Evolutionary conservation across 2,888 invertebrate species (phyloP).

Genomic region (Anorthoa munda): DNA sequence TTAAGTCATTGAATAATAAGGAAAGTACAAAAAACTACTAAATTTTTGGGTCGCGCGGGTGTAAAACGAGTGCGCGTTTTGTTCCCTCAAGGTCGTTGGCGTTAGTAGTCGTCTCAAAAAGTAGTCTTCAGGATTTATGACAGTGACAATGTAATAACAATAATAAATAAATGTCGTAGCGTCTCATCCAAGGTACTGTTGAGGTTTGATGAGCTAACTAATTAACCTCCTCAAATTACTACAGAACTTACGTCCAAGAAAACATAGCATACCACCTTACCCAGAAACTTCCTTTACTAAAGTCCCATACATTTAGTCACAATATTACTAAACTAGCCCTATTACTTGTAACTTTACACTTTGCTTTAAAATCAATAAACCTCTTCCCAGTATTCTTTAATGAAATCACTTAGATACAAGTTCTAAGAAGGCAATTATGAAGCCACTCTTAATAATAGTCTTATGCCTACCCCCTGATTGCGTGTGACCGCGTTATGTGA

Average conservation of each 20-base stretch:
- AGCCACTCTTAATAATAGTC: slow-evolving; percentile 43
- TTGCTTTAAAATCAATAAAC: slow-evolving; percentile 35
- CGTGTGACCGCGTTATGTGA: slow-evolving; percentile 79
- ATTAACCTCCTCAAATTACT: not conserved
- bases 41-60: too few relatives aligned
- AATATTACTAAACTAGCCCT: not conserved
- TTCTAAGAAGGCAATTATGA: slow-evolving; percentile 47
- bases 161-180: too few relatives aligned
- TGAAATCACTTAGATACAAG: slow-evolving; percentile 29
- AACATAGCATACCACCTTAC: not conserved
- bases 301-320: not conserved
- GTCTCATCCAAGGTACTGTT: too few relatives aligned
- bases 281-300: not conserved
- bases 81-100: too few relatives aligned
- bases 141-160: too few relatives aligned
- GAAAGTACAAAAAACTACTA: too few relatives aligned
- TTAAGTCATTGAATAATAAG: too few relatives aligned
- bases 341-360: slow-evolving; percentile 24
- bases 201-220: not conserved
- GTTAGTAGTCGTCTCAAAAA: too few relatives aligned
- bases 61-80: too few relatives aligned
- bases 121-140: too few relatives aligned
- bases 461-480: slow-evolving; percentile 69
- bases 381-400: slow-evolving; percentile 25
- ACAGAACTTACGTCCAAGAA: not conserved